Evolutionary conservation across 2,888 invertebrate species (phyloP).

Genomic region (Acanthosepion pharaonis): DNA sequence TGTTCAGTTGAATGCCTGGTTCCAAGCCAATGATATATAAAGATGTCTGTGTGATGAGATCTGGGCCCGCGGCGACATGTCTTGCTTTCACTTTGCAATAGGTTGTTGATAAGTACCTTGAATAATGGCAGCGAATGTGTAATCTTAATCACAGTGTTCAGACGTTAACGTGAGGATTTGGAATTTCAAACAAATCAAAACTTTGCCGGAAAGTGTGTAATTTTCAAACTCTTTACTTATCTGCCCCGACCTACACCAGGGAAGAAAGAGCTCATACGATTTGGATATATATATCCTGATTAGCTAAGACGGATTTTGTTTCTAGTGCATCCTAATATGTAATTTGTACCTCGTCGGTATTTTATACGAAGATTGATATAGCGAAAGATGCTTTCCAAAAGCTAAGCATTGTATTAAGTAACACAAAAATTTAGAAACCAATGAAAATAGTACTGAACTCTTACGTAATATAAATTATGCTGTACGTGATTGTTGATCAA

Average conservation of each 20-base stretch:
- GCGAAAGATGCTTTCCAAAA: no score
- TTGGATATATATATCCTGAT: background rate
- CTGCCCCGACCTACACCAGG: background rate
- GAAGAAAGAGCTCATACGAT: background rate
- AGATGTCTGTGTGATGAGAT: background rate
- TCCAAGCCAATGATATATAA: background rate
- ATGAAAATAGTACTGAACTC: no score
- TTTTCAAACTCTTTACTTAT: background rate
- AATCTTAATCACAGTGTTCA: background rate
- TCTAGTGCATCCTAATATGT: background rate
- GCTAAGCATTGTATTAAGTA: no score
- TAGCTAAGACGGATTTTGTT: background rate
- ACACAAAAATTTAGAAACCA: no score
- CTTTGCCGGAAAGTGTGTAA: background rate
- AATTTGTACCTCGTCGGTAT: no score
- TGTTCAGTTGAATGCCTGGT: conserved; percentile 8
- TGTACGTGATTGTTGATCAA: no score
- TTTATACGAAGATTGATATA: background rate
- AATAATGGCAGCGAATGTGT: background rate
- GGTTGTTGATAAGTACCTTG: background rate
- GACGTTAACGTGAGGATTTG: background rate
- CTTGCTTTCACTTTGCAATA: background rate
- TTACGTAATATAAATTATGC: no score
- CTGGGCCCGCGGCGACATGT: background rate
- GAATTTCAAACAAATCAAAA: conserved; percentile 17